Evolutionary conservation across 1,140 invertebrate genomes (phyloP), one percentile per base, ranked within the genome.

Genomic region (Galleria mellonella): DNA sequence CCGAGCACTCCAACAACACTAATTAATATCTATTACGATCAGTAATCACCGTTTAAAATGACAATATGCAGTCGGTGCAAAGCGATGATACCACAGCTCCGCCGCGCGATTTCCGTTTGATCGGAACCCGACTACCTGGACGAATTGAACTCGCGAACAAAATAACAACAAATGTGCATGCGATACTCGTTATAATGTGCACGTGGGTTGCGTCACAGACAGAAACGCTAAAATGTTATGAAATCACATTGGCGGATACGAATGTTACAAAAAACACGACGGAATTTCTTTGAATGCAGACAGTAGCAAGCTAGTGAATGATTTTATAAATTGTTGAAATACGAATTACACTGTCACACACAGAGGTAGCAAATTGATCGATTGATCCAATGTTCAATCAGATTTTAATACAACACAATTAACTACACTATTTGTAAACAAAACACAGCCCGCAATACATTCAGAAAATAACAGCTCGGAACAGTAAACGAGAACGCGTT

Each of bases 121-220:
- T 73, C 66, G 74, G 69, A 79, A 71, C 64, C 17, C 17, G 17
- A 58, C 65, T 63, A 37, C 13, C 35, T 37, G 15, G 35, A 37
- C 55, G 73, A 83, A 86, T 87, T 83, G 86, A 87, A 86, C 79
- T 87, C 76, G 74, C 76, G 78, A 84, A 83, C 87, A 88, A 89
- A 89, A 89, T 88, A 89, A 89, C 86, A 89, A 89, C 88, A 89
- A 88, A 87, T 88, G 86, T 86, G 86, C 86, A 87, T 87, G 87
- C 76, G 79, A 84, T 82, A 66, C 77, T 86, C 74, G 81, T 73
- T 3, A 72, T 68, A 77, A 72, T 65, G 69, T 81, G 75, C 83
- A 86, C 81, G 83, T 86, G 81, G 79, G 78, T 79, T 79, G 76
- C 69, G 72, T 72, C 74, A 76, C 66, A 71, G 53, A 64, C 57